Evolutionary conservation across 2,888 invertebrate species (phyloP), one percentile per base, ranked within the genome.

Genomic region (Ophraella communa): DNA sequence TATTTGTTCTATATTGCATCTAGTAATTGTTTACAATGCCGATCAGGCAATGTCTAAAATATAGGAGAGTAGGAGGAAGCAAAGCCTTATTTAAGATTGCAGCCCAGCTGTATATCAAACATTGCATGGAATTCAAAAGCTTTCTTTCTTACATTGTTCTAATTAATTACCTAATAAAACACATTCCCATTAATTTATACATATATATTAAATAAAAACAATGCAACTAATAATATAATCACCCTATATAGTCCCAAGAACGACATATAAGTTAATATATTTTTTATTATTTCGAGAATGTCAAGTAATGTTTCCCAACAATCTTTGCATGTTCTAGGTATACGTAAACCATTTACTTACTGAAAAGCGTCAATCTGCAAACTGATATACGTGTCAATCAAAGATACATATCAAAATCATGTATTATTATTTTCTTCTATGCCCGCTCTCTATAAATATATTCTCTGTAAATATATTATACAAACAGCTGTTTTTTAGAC

Each of bases 321-420:
- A 39, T 39, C 39, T 39, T 39, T 2, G 39, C 17, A 7, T 14
- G 17, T 39, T 35, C 14, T 1, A 23, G 23, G n/a, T n/a, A n/a
- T n/a, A 23, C 5, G n/a, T 23, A 33, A 52, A 52, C 39, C 33
- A 23, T 52, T 52, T 18, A 52, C 52, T 23, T 52, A 33, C 30
- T 52, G 30, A 39, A 55, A 55, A 55, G 35, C 44, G 55, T 44
- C 55, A 55, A 42, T 44, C 44, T 24, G 3, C 17, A 17, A 39
- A 39, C 54, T 24, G 39, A 53, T 53, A 53, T 42, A 44, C 44
- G 18, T 10, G 23, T 44, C 42, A 42, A 27, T 44, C 42, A 55
- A 44, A 55, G 55, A 55, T 55, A 42, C 42, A 55, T 55, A 55
- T 55, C 55, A 44, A 55, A 23, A 44, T 44, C 24, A 42, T 44